Evolutionary conservation across 2,888 invertebrate genomes (phyloP).

Genomic region (Dascillus cervinus): DNA sequence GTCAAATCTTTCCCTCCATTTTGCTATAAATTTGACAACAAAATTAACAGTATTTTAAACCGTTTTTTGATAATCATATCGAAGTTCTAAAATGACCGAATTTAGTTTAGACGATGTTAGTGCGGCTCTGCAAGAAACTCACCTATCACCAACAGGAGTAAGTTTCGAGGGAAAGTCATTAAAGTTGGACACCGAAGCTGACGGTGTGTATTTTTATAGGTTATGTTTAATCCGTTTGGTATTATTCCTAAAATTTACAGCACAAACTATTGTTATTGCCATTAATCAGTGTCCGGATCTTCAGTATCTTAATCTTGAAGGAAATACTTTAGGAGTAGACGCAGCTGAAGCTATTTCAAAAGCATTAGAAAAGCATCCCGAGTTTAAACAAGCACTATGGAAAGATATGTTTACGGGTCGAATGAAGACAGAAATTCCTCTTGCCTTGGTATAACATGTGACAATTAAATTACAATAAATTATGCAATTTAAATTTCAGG

Average conservation of each 20-base stretch:
- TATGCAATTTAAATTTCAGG: conserved; percentile 36
- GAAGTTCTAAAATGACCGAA: neutral
- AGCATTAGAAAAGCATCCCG: conserved; percentile 68
- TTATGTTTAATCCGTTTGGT: conserved; percentile 4
- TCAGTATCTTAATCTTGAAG: conserved; percentile 74
- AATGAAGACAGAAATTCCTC: conserved; percentile 90
- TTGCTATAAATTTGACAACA: too few relatives aligned
- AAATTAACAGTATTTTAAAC: too few relatives aligned
- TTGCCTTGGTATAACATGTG: conserved; percentile 58
- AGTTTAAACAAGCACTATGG: conserved; percentile 79
- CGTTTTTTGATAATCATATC: too few relatives aligned
- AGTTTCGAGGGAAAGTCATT: conserved; percentile 74
- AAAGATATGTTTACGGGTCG: conserved; percentile 96
- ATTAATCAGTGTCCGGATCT: conserved; percentile 64
- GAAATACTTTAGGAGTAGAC: conserved; percentile 86
- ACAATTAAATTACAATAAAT: neutral
- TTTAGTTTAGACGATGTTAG: conserved; percentile 46
- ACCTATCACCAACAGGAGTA: conserved; percentile 52
- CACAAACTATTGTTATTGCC: conserved; percentile 65
- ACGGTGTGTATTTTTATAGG: conserved; percentile 54
- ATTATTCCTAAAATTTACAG: conserved; percentile 43
- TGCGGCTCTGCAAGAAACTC: conserved; percentile 43
- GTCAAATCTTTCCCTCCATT: too few relatives aligned
- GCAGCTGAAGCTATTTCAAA: conserved; percentile 81
- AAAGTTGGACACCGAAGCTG: conserved; percentile 68